Base-by-base conservation (phyloP, 2,797 vertebrate species). In the Hippoglossus hippoglossus region DNA sequence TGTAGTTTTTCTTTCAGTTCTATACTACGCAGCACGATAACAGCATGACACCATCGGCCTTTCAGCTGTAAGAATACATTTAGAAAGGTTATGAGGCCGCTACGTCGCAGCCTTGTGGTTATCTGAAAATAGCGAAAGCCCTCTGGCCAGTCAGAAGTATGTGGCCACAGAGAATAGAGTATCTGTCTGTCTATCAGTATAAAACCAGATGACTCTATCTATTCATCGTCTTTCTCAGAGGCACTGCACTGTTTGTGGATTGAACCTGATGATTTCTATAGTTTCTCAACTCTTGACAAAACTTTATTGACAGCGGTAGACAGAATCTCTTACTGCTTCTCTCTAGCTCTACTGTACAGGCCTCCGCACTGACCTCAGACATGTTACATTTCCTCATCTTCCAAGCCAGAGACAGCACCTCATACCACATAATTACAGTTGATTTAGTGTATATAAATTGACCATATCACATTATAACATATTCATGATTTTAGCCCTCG, bases 401-500 rank as follows among this genome's bases (percentile, higher is more conserved):
- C 56, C 31, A 16, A 36, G 64, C 54, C 62, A 71, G 58, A 62
- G 28, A 24, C 16, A 52, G 58, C 56, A 68, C 70, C 73, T 60
- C 34, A 66, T 60, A 54, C 67, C 73, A 67, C 73, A 64, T 78
- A 83, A 70, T 78, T 31, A 26, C 58, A 53, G 61, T 52, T 81
- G 49, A 83, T 81, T 57, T 63, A 46, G 62, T 3, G 4, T 24
- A 21, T 63, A 54, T 77, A 59, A 79, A 88, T 67, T 79, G 56
- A 72, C 73, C 64, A 24, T 60, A 76, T 71, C 74, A 85, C 66
- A 86, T 86, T 83, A 66, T 81, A 88, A 80, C 56, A 16, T 57
- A 75, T 51, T 73, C 36, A 64, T 63, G 63, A 82, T 77, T 78
- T 63, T 41, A 73, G 73, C 41, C 66, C 50, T 68, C 2, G 7